Base-by-base conservation (phyloP, 1,140 invertebrate species). In the Asbolus verrucosus region DNA sequence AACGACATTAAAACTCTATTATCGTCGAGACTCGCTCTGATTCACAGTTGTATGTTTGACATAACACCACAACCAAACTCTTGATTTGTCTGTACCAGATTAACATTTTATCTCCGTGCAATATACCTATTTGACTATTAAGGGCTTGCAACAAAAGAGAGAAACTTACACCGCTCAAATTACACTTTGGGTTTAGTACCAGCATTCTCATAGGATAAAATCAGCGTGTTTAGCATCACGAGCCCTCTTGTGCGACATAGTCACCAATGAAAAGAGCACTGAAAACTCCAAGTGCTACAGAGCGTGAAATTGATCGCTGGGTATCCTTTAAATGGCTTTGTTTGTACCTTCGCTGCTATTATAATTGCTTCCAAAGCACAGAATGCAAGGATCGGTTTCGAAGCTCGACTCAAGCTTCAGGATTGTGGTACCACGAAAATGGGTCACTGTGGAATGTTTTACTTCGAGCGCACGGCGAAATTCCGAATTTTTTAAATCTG, bases 1-100 rank as follows among this genome's bases (percentile, higher is more conserved):
- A 70, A 70, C 69, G 9, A 41, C 43, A 63, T 70, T 70, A 70
- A 50, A 70, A 70, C 50, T 70, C 69, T 66, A 70, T 70, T 70
- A 70, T 70, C 62, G 65, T 65, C 30, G 62, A 63, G 46, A 70
- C 46, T 65, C 69, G 54, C 39, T 63, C 15, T 41, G 61, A 63
- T 63, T 63, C 61, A 63, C 61, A 30, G 61, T 63, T 41, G 18
- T 62, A 15, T 62, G 36, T 63, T 19, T 39, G 61, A 63, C 41
- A 63, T 63, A 63, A 38, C 41, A 38, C 61, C 19, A 54, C 41
- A 46, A 9, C 54, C n/a, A n/a, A 60, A 14, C 14, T 21, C 41
- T 63, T 63, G 39, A 39, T 31, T 11, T n/a, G 16, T 21, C 61
- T 41, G 39, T 63, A 41, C 21, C n/a, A n/a, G n/a, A n/a, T n/a